Conservation (phyloP, 2,888 invertebrate genomes). For the Hipparchia sbordonii region DNA sequence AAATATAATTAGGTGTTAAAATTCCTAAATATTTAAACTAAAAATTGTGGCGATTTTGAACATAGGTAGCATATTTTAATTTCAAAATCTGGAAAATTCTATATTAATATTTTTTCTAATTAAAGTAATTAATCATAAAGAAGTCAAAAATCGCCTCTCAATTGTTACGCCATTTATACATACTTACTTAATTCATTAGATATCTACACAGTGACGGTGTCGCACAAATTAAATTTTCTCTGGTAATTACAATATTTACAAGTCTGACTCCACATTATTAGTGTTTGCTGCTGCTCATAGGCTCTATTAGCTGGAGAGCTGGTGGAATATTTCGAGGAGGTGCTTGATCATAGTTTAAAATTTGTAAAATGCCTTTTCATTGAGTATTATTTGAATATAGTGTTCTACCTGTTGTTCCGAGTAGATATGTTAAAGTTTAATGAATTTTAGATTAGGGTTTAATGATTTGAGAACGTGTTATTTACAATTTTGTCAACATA, state of each 20-base stretch:
- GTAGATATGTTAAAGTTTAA: too few relatives aligned
- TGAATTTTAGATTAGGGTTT: too few relatives aligned
- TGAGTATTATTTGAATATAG: background rate
- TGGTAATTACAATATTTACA: slow-evolving; percentile 29
- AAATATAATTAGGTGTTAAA: background rate
- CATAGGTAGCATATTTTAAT: too few relatives aligned
- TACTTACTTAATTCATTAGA: background rate
- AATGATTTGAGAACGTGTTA: too few relatives aligned
- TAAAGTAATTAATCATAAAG: background rate
- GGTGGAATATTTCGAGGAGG: background rate
- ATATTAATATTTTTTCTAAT: too few relatives aligned
- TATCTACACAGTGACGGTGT: slow-evolving; percentile 34
- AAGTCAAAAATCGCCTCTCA: background rate
- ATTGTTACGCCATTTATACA: background rate
- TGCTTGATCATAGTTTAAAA: background rate
- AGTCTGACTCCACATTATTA: slow-evolving; percentile 42
- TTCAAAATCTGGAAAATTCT: too few relatives aligned
- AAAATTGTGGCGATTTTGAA: too few relatives aligned
- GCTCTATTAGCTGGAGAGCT: slow-evolving; percentile 6
- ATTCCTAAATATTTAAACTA: background rate
- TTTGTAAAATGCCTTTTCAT: background rate
- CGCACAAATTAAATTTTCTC: slow-evolving; percentile 34
- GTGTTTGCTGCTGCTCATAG: slow-evolving; percentile 48
- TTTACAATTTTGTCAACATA: too few relatives aligned
- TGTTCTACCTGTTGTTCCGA: too few relatives aligned